Conservation (phyloP, 2,797 vertebrate genomes). For the Phalanger gymnotis region DNA sequence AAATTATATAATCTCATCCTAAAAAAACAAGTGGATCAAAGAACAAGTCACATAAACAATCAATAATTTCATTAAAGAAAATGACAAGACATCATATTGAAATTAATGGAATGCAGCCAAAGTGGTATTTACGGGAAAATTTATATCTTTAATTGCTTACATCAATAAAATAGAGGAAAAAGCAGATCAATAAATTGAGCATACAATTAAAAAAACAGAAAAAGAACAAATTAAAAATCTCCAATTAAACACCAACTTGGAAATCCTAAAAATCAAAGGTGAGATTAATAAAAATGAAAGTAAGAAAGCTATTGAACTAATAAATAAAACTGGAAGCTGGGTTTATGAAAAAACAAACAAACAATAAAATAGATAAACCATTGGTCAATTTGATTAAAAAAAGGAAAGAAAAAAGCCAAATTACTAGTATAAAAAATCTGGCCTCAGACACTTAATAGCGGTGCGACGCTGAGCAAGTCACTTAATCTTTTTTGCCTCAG, state of each 20-base stretch:
- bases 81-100: neutral
- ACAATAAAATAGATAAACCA: neutral
- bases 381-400: too few species aligned
- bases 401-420: neutral
- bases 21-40: neutral
- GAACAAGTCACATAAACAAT: neutral
- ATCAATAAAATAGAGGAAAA: neutral
- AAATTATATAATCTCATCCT: neutral
- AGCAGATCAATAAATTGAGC: neutral
- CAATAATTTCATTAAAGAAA: neutral
- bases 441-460: too few species aligned
- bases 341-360: neutral
- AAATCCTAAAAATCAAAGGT: neutral
- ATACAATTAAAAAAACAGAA: neutral
- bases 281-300: neutral
- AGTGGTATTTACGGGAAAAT: neutral
- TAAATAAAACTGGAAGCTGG: too few species aligned
- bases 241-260: neutral
- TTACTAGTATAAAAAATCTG: neutral
- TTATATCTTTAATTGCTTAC: neutral
- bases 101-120: neutral
- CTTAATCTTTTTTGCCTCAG: too few species aligned
- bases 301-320: neutral
- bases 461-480: too few species aligned
- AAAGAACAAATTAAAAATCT: neutral